Base-by-base conservation (phyloP, 92 coral and sea anemone species). In the Porites divaricata region DNA sequence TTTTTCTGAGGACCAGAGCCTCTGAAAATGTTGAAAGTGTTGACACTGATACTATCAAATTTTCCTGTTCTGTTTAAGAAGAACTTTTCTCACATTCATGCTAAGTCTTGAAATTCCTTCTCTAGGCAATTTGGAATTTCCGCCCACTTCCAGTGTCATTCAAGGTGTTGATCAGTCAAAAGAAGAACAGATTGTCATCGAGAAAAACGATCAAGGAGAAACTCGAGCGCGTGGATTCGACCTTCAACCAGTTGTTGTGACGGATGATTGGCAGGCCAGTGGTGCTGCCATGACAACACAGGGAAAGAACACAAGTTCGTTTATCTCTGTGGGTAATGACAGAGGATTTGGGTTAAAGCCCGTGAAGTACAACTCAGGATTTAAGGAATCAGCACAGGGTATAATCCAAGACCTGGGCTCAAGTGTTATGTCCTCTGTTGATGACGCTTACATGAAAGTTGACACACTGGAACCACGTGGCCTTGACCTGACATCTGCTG, bases 191-290 rank as follows among this genome's bases (percentile, higher is more conserved):
- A 81, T 94, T 61, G 28, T 94, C 26, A 63, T 94, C 49, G 91
- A 94, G 66, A 94, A 94, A 88, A 85, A 89, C 24, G 73, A 89
- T 13, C 80, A 85, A 54, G 98, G 98, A 16, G 93, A 87, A 41
- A 89, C 90, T 25, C 90, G 90, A 28, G 71, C 90, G 26, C 84
- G 91, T 57, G 98, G 98, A 23, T 94, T 94, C 57, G 85, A 90
- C 67, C 89, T 94, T 28, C 95, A 91, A 69, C 98, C 98, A 8
- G 87, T 90, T 17, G 78, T 94, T 11, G 90, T 90, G 16, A 83
- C 83, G 50, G 95, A 92, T 79, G 92, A 80, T 68, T 65, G 79
- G 79, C 59, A 22, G n/a, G 68, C 65, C 20, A 6, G 49, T 9
- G 16, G 52, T 9, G 26, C 59, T 24, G 4, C 24, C 72, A 62